These are phyloP conservation scores for Cydia fagiglandana DNA, from an alignment of 1,140 invertebrate genomes.

Conservation along the genomic window DNA sequence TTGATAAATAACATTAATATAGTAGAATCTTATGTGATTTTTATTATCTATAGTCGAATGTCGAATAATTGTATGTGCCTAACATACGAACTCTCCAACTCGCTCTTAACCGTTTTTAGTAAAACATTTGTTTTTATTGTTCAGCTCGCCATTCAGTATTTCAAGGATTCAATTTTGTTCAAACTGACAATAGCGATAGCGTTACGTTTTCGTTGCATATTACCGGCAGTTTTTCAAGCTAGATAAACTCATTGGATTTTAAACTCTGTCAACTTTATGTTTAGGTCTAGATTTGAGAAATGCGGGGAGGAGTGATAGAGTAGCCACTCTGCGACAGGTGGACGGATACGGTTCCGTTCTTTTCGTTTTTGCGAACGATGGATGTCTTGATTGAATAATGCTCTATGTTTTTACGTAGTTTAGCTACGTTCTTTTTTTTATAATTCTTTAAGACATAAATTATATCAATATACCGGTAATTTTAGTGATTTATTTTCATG, in stretches of 20 bases:
- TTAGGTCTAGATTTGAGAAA: background rate
- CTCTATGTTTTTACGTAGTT: background rate
- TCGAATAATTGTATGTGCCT: no score
- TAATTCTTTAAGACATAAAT: no score
- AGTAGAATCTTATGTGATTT: no score
- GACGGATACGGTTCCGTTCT: background rate
- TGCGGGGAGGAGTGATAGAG: background rate
- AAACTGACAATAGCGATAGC: conserved; percentile 14
- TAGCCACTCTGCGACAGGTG: background rate
- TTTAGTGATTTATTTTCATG: no score
- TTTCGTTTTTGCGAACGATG: conserved; percentile 13
- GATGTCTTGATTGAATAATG: conserved; percentile 21
- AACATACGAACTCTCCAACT: background rate
- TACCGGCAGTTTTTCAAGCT: background rate
- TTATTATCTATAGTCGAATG: no score
- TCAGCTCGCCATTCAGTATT: background rate
- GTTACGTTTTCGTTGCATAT: conserved; percentile 11
- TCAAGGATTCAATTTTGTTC: conserved; percentile 10
- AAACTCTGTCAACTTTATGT: background rate
- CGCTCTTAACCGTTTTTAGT: background rate
- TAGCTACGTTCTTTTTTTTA: no score
- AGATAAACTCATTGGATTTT: background rate
- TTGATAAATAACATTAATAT: no score
- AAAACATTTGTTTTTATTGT: conserved; percentile 19
- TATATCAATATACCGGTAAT: no score